Base-by-base conservation (phyloP, 1,140 invertebrate genomes). In the Papilio polyxenes region DNA sequence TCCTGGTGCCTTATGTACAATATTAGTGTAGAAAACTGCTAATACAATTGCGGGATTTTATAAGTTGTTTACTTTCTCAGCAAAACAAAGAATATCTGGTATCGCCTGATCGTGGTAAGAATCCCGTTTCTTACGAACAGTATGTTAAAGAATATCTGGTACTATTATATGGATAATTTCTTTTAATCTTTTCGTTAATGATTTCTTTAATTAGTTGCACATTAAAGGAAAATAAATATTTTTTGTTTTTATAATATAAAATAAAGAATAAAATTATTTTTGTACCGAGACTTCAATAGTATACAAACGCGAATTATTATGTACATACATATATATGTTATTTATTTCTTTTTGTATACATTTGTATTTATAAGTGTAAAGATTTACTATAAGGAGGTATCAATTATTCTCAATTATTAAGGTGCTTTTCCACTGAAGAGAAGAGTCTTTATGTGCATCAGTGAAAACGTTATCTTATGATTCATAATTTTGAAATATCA, bases 241-340 rank as follows among this genome's bases (percentile, higher is more conserved):
- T 80, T 80, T 69, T 80, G 59, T 80, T 80, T 79, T 13, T n/a
- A 51, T 77, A 15, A 2, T 31, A 77, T 51, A 31, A 31, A 31
- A 31, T 31, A 31, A 31, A 1, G 23, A 23, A 78, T 78, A 78
- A 37, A 77, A 78, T 37, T 37, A 31, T 56, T n/a, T 56, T 78
- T 59, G 53, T 78, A 59, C 40, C 53, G 17, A 79, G 76, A 62
- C 51, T 40, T 62, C 23, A 37, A 23, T 51, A 23, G 51, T 59
- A 15, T 78, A 78, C 11, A 20, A 56, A 51, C 15, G 76, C 49
- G 51, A 56, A 53, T 78, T 77, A 77, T 77, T 65, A 56, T 79
- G 76, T 59, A 79, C 31, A 77, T 77, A 77, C 17, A 62, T 15
- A 72, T 77, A 23, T 77, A 17, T 76, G 53, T n/a, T 44, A 53